phyloP scores from a whole-genome alignment of 2,797 vertebrate genomes.

The Coluber constrictor region DNA sequence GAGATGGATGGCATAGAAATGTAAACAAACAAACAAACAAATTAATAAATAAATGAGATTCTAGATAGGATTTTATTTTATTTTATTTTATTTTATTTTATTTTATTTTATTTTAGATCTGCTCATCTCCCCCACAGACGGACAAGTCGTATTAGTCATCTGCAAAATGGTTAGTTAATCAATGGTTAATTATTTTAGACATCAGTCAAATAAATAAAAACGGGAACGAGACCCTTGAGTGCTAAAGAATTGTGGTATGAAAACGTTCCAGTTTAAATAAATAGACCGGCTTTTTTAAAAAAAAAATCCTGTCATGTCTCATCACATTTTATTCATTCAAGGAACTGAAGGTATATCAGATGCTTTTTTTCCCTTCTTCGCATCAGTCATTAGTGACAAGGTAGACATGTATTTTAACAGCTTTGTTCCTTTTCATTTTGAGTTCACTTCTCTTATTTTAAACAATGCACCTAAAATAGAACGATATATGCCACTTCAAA shows the following conservation, averaged over 20 bases:
- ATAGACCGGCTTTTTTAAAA: not conserved
- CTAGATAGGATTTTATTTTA: too few relatives aligned
- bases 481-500: not conserved
- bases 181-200: not conserved
- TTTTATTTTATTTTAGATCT: not conserved
- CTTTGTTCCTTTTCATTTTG: slow-evolving; percentile 50
- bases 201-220: not conserved
- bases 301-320: slow-evolving; percentile 30
- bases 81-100: too few relatives aligned
- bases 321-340: slow-evolving; percentile 54
- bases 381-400: slow-evolving; percentile 67
- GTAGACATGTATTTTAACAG: slow-evolving; percentile 39
- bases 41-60: too few relatives aligned
- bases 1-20: not conserved
- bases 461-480: slow-evolving; percentile 53
- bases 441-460: slow-evolving; percentile 53
- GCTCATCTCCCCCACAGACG: not conserved
- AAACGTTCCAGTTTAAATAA: not conserved
- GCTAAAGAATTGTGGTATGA: not conserved
- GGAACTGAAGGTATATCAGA: slow-evolving; percentile 43
- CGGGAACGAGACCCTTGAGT: not conserved
- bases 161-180: not conserved
- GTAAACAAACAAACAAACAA: not conserved
- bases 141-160: not conserved
- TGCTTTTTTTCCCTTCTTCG: slow-evolving; percentile 60